Conservation (phyloP, 2,888 invertebrate species). For the Pelosia muscerda region DNA sequence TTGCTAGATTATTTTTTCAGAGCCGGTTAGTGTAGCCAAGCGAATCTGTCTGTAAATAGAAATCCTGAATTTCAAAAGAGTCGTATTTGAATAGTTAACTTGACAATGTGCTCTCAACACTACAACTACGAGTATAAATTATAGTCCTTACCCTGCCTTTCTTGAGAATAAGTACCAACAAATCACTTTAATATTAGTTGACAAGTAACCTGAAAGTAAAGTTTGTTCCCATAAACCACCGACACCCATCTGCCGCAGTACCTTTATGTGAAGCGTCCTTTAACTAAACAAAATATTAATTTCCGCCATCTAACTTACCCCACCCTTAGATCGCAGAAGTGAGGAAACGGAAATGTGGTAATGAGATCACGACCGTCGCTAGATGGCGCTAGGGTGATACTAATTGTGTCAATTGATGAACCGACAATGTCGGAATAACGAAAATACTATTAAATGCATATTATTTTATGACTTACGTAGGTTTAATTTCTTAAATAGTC, state of each 20-base stretch:
- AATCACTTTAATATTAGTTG: neutral
- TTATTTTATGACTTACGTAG: neutral
- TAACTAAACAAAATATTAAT: slow-evolving; percentile 31
- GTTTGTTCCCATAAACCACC: neutral
- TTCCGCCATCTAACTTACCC: slow-evolving; percentile 23
- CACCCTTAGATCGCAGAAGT: slow-evolving; percentile 18
- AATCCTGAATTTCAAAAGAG: no score
- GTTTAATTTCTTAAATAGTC: neutral
- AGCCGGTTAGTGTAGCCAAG: no score
- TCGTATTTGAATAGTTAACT: no score
- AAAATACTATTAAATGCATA: neutral
- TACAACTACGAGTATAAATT: no score
- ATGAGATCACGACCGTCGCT: slow-evolving; percentile 46
- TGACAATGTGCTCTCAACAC: no score
- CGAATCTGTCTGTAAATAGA: no score
- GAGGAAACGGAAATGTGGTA: slow-evolving; percentile 45
- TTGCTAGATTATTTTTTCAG: no score
- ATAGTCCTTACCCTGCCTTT: neutral
- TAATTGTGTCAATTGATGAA: slow-evolving; percentile 42
- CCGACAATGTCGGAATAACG: slow-evolving; percentile 24
- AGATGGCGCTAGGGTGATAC: slow-evolving; percentile 31
- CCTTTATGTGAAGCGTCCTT: slow-evolving; percentile 10
- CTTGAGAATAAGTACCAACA: neutral
- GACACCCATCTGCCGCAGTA: slow-evolving; percentile 1
- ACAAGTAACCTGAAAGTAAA: neutral